phyloP scores from a whole-genome alignment of 2,113 vertebrate species.

The Chionomys nivalis region DNA sequence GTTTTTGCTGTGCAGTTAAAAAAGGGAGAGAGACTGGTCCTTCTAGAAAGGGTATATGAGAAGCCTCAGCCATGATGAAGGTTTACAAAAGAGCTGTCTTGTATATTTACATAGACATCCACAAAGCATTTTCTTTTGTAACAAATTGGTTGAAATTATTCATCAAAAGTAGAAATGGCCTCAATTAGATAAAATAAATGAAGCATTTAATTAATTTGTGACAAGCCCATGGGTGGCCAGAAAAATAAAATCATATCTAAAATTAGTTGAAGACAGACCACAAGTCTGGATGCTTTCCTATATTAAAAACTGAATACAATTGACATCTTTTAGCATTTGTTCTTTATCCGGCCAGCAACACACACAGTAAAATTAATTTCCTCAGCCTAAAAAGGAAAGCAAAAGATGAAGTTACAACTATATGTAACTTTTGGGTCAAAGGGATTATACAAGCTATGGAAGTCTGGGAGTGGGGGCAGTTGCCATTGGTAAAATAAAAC shows the following conservation, averaged over 20 bases:
- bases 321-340: slow-evolving; percentile 40
- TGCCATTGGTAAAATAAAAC: slow-evolving; percentile 34
- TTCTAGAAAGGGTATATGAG: neutral
- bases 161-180: slow-evolving; percentile 28
- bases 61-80: neutral
- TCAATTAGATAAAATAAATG: slow-evolving; percentile 52
- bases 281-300: neutral
- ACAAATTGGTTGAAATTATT: neutral
- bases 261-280: slow-evolving; percentile 44
- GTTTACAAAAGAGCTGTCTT: neutral
- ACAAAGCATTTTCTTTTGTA: slow-evolving; percentile 41
- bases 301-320: slow-evolving; percentile 43
- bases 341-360: neutral
- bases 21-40: neutral
- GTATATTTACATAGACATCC: neutral
- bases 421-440: slow-evolving; percentile 26
- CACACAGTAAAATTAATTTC: slow-evolving; percentile 19
- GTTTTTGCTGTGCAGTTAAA: neutral
- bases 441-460: slow-evolving; percentile 43
- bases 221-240: slow-evolving; percentile 20
- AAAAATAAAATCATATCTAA: slow-evolving; percentile 68
- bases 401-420: slow-evolving; percentile 2
- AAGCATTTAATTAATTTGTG: slow-evolving; percentile 68
- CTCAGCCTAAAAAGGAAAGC: slow-evolving; percentile 50
- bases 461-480: slow-evolving; percentile 61